Conservation (phyloP, 2,797 vertebrate species). For the Pachyuromys duprasi region DNA sequence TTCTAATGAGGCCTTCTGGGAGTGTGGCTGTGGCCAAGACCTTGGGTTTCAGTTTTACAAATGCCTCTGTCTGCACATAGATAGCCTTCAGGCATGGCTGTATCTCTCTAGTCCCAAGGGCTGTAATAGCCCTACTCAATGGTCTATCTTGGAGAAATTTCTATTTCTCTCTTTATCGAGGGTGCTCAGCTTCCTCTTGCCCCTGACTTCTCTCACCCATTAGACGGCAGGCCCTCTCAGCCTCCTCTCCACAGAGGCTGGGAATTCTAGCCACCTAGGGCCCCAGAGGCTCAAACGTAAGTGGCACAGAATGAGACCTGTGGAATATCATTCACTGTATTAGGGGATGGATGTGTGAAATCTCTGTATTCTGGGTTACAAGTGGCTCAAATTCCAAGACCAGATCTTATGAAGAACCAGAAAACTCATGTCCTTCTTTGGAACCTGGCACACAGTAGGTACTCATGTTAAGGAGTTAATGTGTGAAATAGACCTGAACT, state of each 20-base stretch:
- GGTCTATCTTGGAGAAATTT: not conserved
- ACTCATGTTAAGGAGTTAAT: not conserved
- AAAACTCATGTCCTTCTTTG: no score
- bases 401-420: not conserved
- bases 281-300: not conserved
- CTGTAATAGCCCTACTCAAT: rapidly evolving
- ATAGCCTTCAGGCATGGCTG: not conserved
- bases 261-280: not conserved
- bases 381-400: not conserved
- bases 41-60: not conserved
- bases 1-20: not conserved
- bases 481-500: not conserved
- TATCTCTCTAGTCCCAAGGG: not conserved
- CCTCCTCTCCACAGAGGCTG: not conserved
- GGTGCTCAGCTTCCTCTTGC: not conserved
- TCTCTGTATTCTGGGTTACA: not conserved
- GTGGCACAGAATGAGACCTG: not conserved
- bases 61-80: no score
- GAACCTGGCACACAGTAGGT: not conserved
- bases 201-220: not conserved
- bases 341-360: not conserved
- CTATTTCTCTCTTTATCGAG: not conserved
- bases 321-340: not conserved
- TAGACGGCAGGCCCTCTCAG: not conserved
- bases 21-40: not conserved